Base-by-base conservation (phyloP, 2,113 vertebrate species). In the Poecile atricapillus region DNA sequence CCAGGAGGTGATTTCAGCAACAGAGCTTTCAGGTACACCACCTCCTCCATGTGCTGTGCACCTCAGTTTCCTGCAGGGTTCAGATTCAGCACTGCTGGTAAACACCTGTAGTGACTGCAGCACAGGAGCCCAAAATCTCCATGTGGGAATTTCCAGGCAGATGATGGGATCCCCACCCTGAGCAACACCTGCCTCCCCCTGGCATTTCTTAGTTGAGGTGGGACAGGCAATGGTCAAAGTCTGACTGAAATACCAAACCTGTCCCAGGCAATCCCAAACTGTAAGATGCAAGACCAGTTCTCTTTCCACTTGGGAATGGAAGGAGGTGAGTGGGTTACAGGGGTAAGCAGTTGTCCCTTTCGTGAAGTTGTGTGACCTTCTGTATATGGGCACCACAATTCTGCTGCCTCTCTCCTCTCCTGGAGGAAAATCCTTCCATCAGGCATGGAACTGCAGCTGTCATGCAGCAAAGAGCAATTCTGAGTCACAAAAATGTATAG, bases 21-120 rank as follows among this genome's bases (percentile, higher is more conserved):
- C 5, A 0, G 0, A 30, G 35, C 15, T 18, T 56, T 56, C 23
- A 33, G 24, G 11, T 11, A 4, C 11, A 31, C 8, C 2, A 1
- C 9, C 14, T 87, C 17, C 35, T 75, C 20, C 1, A 0, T 0
- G 0, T 3, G 16, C 15, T n/a, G 1, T 30, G 27, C 10, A 11
- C 21, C 63, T 31, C 9, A 9, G 23, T 4, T 59, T 33, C 14
- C 3, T 6, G 14, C 13, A 30, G 44, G 14, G 16, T 19, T 65
- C 35, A 15, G 6, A 9, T 15, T 27, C 12, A 4, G 20, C 35
- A 28, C 4, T 17, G 5, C 25, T 23, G 10, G 1, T 1, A 1
- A 62, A 49, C 7, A n/a, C 6, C 30, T 4, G 4, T 9, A 15
- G 39, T 20, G 16, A 39, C 16, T 3, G 2, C 27, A 33, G 35